Base-by-base conservation (phyloP, 2,797 vertebrate species). In the Alosa sapidissima region DNA sequence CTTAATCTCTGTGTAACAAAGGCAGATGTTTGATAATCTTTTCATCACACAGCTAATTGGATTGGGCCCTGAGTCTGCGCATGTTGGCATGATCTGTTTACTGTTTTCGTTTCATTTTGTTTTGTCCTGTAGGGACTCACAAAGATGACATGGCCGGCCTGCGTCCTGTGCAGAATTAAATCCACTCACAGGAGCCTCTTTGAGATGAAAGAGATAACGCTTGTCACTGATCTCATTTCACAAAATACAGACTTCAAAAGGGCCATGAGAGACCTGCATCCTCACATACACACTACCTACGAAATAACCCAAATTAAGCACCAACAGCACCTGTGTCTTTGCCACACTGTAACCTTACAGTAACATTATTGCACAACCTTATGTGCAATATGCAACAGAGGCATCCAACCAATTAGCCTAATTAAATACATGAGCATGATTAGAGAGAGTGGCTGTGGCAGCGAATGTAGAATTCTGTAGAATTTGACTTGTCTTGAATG, bases 21-120 rank as follows among this genome's bases (percentile, higher is more conserved):
- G 81, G 83, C 85, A 88, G 87, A 90, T 87, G 87, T 86, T 87
- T 84, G 78, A 84, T 86, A 82, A 88, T 83, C 84, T 86, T 85
- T 85, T 87, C 82, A 86, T 85, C 82, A 84, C 45, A 86, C 84
- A 78, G 68, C 68, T 75, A 75, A 75, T 75, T 75, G 68, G 36
- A 75, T 45, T 45, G 68, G 68, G 36, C 36, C 13, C n/a, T 75
- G 36, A 19, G 33, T 45, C 36, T 19, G 36, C 36, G 3, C 1
- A 0, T 78, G 45, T 7, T 78, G 72, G 36, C 41, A 6, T 45
- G 36, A 78, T 78, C 72, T 47, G 41, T 78, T 47, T 78, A 47
- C 1, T 4, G 19, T 47, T 16, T 16, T 78, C 6, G 16, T 21
- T 55, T 55, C 1, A 4, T 55, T 55, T 55, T 6, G 5, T 78